Base-by-base conservation (phyloP, 2,888 invertebrate species). In the Apoda limacodes region DNA sequence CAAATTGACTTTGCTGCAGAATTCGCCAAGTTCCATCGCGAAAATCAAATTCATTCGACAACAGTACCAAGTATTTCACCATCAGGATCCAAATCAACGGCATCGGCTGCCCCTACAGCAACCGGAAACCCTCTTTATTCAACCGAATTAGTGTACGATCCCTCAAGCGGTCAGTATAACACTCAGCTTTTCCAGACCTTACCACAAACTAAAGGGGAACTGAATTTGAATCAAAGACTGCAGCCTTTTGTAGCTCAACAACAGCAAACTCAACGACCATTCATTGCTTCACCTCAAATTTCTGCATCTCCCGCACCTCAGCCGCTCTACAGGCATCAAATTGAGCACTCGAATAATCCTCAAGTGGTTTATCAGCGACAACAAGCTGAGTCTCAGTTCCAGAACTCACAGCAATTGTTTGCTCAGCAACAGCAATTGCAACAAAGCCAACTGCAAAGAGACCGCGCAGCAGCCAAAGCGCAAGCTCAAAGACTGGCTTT, bases 131-230 rank as follows among this genome's bases (percentile, higher is more conserved):
- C 89, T 34, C 82, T 90, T 32, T 92, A 91, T 65, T 88, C 89
- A 28, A 89, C 90, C 12, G 90, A 91, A 55, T 71, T 92, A 15
- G 84, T 91, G 0, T 92, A 84, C 61, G 91, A 92, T 62, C 91
- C 90, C 11, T 61, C 85, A 17, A 87, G 88, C 45, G 91, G 91
- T 27, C 87, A 88, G 50, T 92, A 92, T 80, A 88, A 90, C 54
- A 90, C 89, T 14, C 88, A 90, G 46, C 72, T 90, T 22, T 90
- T 86, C 75, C 92, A 92, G 63, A 83, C 86, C 10, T 68, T 91
- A 29, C 90, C 91, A 13, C 89, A 89, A 64, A 86, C 86, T 24
- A 83, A 85, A 40, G 88, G 88, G 39, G 89, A 90, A 48, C 81
- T 90, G 51, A 85, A 85, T 45, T 61, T 90, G 42, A 89, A 86